Evolutionary conservation across 2,113 vertebrate species (phyloP).

Genomic region (Zosterops japonicus): DNA sequence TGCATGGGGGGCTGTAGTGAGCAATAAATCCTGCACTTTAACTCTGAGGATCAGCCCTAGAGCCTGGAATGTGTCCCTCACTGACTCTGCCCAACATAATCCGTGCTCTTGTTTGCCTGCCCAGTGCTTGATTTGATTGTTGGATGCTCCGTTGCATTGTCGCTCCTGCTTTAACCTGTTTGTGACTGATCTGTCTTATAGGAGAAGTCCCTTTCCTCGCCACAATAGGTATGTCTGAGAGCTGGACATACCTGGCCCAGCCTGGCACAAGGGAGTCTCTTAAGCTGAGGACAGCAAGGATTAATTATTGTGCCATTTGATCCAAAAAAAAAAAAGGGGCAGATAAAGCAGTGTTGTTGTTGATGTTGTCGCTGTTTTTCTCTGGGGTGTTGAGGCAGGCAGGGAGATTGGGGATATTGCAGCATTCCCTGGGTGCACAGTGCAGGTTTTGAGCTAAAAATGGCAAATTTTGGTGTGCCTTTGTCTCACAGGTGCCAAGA

Average conservation of each 20-base stretch:
- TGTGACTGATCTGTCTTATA: slow-evolving; percentile 68
- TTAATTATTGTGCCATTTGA: not conserved
- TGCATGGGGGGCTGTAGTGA: slow-evolving; percentile 56
- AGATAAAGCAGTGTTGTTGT: not conserved
- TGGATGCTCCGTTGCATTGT: slow-evolving; percentile 27
- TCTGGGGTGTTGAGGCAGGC: not conserved
- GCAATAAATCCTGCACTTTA: slow-evolving; percentile 12
- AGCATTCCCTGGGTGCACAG: not conserved
- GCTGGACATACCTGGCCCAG: slow-evolving; percentile 52
- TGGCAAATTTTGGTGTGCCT: not conserved
- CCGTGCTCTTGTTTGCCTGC: slow-evolving; percentile 41
- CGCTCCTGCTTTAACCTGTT: slow-evolving; percentile 68
- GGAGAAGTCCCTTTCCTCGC: slow-evolving; percentile 67
- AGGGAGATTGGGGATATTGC: not conserved
- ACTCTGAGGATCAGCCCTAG: slow-evolving; percentile 20
- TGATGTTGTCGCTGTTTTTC: rapidly evolving
- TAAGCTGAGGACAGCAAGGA: not conserved
- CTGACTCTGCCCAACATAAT: slow-evolving; percentile 18
- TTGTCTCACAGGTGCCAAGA: not conserved
- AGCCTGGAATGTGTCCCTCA: slow-evolving; percentile 43
- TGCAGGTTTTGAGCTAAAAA: not conserved
- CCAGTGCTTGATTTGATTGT: not conserved
- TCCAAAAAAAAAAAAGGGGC: not conserved
- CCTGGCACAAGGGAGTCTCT: not conserved
- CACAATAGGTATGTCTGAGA: slow-evolving; percentile 61